Evolutionary conservation across 1,140 invertebrate species (phyloP).

Genomic region (Probaryconus sp.): DNA sequence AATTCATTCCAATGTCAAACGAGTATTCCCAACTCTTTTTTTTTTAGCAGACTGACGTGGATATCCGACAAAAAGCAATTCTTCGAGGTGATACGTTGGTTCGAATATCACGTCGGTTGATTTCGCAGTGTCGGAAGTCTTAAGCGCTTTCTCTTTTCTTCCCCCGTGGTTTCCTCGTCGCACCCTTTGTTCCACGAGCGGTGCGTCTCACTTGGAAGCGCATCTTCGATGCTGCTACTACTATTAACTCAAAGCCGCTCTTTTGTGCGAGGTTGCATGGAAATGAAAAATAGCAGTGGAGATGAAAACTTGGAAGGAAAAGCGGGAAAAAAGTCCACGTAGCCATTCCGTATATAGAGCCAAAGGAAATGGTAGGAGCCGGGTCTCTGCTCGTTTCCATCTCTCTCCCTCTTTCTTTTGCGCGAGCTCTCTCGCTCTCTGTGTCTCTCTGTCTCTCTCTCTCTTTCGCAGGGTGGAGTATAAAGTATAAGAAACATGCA

Average conservation of each 20-base stretch:
- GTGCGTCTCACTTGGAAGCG: background rate
- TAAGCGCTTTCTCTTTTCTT: constrained; percentile 19
- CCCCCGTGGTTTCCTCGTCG: background rate
- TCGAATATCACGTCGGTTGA: background rate
- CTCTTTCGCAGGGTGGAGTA: constrained; percentile 32
- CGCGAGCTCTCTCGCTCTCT: too few species aligned
- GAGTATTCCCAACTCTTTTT: too few species aligned
- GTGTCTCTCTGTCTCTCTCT: too few species aligned
- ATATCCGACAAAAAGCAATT: constrained; percentile 13
- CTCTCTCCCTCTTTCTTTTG: too few species aligned
- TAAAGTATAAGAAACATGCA: constrained; percentile 38
- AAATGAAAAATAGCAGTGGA: constrained; percentile 63
- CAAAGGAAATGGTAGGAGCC: constrained; percentile 14
- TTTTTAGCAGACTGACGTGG: too few species aligned
- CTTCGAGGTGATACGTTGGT: constrained; percentile 10
- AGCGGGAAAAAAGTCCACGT: constrained; percentile 25
- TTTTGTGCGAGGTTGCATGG: constrained; percentile 43
- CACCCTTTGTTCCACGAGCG: background rate
- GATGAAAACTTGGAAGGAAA: constrained; percentile 67
- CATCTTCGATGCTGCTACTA: background rate
- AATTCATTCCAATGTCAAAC: background rate
- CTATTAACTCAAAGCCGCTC: constrained; percentile 27
- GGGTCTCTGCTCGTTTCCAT: too few species aligned
- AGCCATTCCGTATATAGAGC: background rate
- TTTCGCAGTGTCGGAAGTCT: constrained; percentile 11